Conservation (phyloP, 2,888 invertebrate genomes). For the Pogonocherus hispidulus region DNA sequence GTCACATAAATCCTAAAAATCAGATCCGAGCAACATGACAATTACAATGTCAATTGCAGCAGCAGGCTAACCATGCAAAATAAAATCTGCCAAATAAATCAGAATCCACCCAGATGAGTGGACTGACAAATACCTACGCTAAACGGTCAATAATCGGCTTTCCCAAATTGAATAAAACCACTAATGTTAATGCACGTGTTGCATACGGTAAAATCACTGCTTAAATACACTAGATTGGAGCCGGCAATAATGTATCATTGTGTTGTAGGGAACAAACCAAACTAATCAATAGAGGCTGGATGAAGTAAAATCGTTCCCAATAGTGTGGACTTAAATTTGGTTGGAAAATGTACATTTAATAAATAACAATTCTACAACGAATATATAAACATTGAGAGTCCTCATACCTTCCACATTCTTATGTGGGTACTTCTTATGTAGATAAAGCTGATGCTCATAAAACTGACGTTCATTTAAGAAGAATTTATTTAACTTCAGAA, state of each 20-base stretch:
- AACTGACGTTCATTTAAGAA: too few relatives aligned
- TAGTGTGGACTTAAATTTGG: too few relatives aligned
- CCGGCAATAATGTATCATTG: not conserved
- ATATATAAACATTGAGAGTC: too few relatives aligned
- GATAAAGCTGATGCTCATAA: too few relatives aligned
- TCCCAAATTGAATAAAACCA: conserved; percentile 33
- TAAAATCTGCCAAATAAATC: conserved; percentile 23
- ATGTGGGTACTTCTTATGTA: too few relatives aligned
- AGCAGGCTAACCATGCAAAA: conserved; percentile 7
- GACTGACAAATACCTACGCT: conserved; percentile 27
- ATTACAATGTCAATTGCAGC: conserved; percentile 4
- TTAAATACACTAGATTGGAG: conserved; percentile 10
- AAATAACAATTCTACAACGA: too few relatives aligned
- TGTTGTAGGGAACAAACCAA: conserved; percentile 6
- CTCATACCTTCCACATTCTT: too few relatives aligned
- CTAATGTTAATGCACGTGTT: conserved; percentile 31
- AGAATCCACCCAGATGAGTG: conserved; percentile 8
- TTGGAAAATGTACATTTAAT: too few relatives aligned
- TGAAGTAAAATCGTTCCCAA: not conserved
- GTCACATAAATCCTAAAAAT: conserved; percentile 10
- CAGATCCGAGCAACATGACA: not conserved
- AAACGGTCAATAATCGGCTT: conserved; percentile 31
- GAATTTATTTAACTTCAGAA: too few relatives aligned
- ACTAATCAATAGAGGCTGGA: not conserved
- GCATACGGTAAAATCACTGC: conserved; percentile 18